Conservation (phyloP, 2,888 invertebrate genomes). For the Epicampocera succincta region DNA sequence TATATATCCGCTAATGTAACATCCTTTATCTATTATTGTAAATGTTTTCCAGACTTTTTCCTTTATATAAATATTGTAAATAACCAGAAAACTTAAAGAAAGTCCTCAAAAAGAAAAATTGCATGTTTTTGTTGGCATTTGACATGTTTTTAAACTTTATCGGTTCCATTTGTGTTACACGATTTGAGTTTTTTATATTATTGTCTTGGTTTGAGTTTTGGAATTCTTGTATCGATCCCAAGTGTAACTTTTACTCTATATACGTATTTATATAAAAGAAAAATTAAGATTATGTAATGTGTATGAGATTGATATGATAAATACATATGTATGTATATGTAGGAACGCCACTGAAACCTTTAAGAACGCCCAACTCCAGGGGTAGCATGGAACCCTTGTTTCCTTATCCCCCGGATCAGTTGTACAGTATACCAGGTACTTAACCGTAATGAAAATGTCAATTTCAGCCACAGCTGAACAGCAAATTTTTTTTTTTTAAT, state of each 20-base stretch:
- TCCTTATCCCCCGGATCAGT: slow-evolving; percentile 82
- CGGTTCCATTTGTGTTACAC: background rate
- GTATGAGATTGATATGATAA: slow-evolving; percentile 59
- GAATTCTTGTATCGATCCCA: slow-evolving; percentile 11
- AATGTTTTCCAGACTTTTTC: slow-evolving; percentile 34
- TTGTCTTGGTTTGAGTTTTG: slow-evolving; percentile 5
- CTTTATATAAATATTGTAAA: slow-evolving; percentile 22
- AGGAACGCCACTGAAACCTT: slow-evolving; percentile 82
- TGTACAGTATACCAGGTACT: slow-evolving; percentile 83
- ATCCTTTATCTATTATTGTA: slow-evolving; percentile 8
- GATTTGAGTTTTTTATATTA: slow-evolving; percentile 24
- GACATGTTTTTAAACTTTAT: slow-evolving; percentile 1
- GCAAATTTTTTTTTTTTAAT: slow-evolving; percentile 17
- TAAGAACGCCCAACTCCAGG: slow-evolving; percentile 82
- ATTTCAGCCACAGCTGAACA: slow-evolving; percentile 4
- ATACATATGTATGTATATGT: too few species aligned
- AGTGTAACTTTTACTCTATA: slow-evolving; percentile 12
- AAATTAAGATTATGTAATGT: slow-evolving; percentile 46
- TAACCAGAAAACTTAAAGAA: background rate
- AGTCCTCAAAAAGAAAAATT: slow-evolving; percentile 29
- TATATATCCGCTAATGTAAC: background rate
- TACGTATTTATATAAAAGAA: too few species aligned
- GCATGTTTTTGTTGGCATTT: slow-evolving; percentile 61
- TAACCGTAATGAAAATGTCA: slow-evolving; percentile 46
- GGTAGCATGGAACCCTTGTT: slow-evolving; percentile 82